Evolutionary conservation across 2,888 invertebrate species (phyloP).

Genomic region (Temnothorax unifasciatus): DNA sequence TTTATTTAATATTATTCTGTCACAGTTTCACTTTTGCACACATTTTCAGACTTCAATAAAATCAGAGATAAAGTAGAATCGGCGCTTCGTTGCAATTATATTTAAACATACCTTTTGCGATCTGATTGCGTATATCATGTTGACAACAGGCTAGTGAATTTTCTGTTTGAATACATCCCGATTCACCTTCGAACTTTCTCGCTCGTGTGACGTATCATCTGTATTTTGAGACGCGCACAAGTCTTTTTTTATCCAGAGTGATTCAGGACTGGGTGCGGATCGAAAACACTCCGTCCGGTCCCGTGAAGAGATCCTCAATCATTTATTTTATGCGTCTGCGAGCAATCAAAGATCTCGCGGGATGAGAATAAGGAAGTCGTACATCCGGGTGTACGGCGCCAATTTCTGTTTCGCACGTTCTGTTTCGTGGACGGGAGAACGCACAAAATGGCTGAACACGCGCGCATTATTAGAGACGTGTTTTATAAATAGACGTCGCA

Average conservation of each 20-base stretch:
- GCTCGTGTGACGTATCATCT: not conserved
- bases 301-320: not conserved
- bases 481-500: constrained; percentile 65
- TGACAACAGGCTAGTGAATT: not conserved
- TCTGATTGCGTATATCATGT: not conserved
- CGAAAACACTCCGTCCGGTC: not conserved
- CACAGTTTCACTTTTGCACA: not conserved
- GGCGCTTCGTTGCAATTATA: not conserved
- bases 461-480: constrained; percentile 64
- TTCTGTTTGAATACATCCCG: not conserved
- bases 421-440: constrained; percentile 61
- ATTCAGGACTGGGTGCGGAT: not conserved
- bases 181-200: not conserved
- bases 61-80: not conserved
- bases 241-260: constrained; percentile 35
- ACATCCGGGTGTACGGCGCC: constrained; percentile 31
- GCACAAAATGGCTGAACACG: constrained; percentile 66
- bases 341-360: not conserved
- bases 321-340: not conserved
- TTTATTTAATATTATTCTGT: not conserved
- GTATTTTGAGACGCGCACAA: constrained; percentile 31
- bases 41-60: not conserved
- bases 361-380: not conserved
- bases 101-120: no score
- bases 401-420: constrained; percentile 64